Percentiles rank a stretch among this genome's conserved stretches.
Conservation (phyloP, 2,113 vertebrate genomes). For the Noturus placidus region DNA sequence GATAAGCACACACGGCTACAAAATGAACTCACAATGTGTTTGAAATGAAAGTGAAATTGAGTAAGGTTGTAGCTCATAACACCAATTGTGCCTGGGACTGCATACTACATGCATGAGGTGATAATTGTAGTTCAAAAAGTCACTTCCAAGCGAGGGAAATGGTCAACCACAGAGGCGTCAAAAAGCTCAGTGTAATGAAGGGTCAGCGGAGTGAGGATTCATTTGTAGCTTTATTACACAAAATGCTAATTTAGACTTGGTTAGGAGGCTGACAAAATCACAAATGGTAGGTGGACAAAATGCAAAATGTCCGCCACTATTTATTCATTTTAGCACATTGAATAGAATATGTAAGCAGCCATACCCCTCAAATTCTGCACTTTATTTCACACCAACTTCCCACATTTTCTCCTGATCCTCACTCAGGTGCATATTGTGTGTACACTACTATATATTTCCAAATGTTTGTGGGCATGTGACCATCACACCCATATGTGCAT, state of each 20-base stretch:
- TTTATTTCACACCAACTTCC: not conserved
- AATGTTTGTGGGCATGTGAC: not conserved
- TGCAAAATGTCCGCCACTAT: not conserved
- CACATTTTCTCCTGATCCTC: not conserved
- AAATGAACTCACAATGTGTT: not conserved
- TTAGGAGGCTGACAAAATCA: not conserved
- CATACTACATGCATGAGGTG: not conserved
- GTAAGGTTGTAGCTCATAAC: not conserved
- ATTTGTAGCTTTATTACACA: too few relatives aligned
- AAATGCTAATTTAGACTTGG: not conserved
- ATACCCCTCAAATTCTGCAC: not conserved
- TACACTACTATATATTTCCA: not conserved
- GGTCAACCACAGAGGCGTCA: not conserved
- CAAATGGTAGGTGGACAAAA: too few relatives aligned
- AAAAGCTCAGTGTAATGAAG: not conserved
- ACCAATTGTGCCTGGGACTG: not conserved
- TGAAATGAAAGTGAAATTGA: not conserved
- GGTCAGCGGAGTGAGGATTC: too few relatives aligned
- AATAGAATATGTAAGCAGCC: not conserved
- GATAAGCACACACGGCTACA: not conserved
- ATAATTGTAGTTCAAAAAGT: conserved; percentile 11
- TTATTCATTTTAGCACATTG: not conserved
- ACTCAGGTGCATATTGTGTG: not conserved
- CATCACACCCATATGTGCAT: not conserved
- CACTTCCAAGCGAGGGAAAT: not conserved